Conservation (phyloP, 64 coral and sea anemone genomes). For the Pocillopora damicornis region DNA sequence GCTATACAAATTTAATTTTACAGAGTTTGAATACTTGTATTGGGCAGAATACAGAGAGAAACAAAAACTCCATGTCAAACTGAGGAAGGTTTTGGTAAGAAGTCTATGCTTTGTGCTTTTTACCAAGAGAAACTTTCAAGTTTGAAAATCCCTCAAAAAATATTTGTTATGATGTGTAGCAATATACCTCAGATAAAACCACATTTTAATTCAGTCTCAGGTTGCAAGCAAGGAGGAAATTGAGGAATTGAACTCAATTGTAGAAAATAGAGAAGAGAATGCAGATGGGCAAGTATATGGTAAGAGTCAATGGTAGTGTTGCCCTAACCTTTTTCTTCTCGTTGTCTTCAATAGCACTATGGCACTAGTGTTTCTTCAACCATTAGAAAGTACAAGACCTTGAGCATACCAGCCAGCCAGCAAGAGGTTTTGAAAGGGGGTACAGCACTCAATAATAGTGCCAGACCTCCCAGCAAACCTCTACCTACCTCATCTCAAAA, state of each 20-base stretch:
- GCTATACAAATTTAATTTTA: background rate
- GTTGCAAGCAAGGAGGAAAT: conserved; percentile 51
- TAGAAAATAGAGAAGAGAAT: conserved; percentile 47
- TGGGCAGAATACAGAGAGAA: conserved; percentile 91
- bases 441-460: too few species aligned
- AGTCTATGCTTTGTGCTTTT: background rate
- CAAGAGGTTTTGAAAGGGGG: too few species aligned
- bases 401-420: too few species aligned
- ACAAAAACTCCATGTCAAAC: conserved; percentile 71
- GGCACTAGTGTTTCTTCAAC: too few species aligned
- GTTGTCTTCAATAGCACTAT: too few species aligned
- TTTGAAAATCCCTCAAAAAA: too few species aligned
- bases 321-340: too few species aligned
- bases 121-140: background rate
- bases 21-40: conserved; percentile 97
- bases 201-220: conserved; percentile 34
- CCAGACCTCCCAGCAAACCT: too few species aligned
- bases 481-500: too few species aligned
- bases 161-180: too few species aligned
- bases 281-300: conserved; percentile 29
- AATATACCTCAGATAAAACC: too few species aligned
- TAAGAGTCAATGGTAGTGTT: background rate
- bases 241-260: conserved; percentile 52
- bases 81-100: conserved; percentile 71
- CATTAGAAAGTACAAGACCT: too few species aligned